These are phyloP conservation scores for Sycophaga agraensis DNA, from an alignment of 1,140 invertebrate species.

Conservation along the genomic window DNA sequence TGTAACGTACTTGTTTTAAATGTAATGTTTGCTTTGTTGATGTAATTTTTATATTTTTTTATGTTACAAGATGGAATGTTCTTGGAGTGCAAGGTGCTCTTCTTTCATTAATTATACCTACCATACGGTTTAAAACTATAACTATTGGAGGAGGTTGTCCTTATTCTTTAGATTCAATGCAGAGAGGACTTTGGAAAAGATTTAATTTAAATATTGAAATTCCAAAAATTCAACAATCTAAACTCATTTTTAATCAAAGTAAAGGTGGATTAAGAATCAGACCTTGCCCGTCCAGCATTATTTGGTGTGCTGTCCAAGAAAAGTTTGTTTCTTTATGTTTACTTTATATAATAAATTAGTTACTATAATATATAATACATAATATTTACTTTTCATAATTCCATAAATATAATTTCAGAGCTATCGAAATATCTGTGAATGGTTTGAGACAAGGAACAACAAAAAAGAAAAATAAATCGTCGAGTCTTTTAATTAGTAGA, in stretches of 20 bases:
- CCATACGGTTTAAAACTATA: slow-evolving; percentile 72
- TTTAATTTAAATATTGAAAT: slow-evolving; percentile 45
- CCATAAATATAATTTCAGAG: no score
- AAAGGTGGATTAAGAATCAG: slow-evolving; percentile 48
- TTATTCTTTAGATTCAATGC: slow-evolving; percentile 65
- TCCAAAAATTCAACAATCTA: slow-evolving; percentile 47
- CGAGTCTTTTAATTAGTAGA: slow-evolving; percentile 65
- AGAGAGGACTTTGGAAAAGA: slow-evolving; percentile 65
- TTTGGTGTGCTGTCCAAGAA: slow-evolving; percentile 61
- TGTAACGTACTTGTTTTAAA: no score
- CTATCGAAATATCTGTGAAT: slow-evolving; percentile 73
- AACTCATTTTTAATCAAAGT: slow-evolving; percentile 50
- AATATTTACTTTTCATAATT: no score
- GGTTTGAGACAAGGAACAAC: slow-evolving; percentile 81
- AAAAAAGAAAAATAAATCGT: slow-evolving; percentile 70
- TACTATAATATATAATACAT: no score
- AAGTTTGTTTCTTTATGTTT: slow-evolving; percentile 48
- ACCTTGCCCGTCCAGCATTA: slow-evolving; percentile 64
- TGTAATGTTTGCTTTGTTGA: no score
- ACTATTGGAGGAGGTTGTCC: slow-evolving; percentile 71
- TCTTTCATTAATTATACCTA: slow-evolving; percentile 69
- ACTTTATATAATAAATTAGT: background rate
- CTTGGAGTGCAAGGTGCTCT: slow-evolving; percentile 82
- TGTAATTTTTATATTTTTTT: slow-evolving; percentile 1
- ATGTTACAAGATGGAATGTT: slow-evolving; percentile 72